Percentiles rank a stretch among this genome's conserved stretches.
Evolutionary conservation across 2,888 invertebrate species (phyloP).

Genomic region (Acholoe squamosa): DNA sequence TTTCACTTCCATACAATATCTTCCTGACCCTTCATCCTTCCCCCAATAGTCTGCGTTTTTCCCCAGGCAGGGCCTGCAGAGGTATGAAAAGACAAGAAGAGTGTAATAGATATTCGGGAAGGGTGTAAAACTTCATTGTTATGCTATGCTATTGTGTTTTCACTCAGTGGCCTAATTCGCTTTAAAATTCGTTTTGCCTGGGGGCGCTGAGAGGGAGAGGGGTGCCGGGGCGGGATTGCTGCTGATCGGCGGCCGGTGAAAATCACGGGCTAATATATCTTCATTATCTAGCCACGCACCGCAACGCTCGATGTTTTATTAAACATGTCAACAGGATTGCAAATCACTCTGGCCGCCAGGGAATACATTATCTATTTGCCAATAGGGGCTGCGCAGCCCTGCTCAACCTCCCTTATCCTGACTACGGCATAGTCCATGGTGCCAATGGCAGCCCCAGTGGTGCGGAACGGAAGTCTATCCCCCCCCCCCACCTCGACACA

Average conservation of each 20-base stretch:
- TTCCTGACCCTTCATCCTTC: no score
- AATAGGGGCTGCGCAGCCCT: background rate
- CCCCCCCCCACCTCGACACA: background rate
- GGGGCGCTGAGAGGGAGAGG: background rate
- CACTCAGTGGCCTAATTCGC: no score
- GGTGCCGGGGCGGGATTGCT: background rate
- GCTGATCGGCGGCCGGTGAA: background rate
- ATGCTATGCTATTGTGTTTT: no score
- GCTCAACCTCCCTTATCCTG: background rate
- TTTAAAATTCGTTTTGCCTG: background rate
- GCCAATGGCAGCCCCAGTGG: background rate
- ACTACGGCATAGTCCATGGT: no score
- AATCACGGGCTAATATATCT: slow-evolving; percentile 47
- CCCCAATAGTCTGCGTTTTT: no score
- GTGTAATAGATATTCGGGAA: no score
- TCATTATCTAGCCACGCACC: slow-evolving; percentile 47
- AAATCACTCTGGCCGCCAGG: slow-evolving; percentile 38
- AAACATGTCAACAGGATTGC: slow-evolving; percentile 53
- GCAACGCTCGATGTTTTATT: slow-evolving; percentile 50
- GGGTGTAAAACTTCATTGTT: no score
- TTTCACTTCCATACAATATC: background rate
- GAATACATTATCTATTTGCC: slow-evolving; percentile 49
- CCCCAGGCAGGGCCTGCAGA: no score
- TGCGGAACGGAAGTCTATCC: background rate
- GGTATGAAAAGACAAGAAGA: no score